Conservation (phyloP, 2,113 vertebrate genomes). For the Fukomys damarensis region DNA sequence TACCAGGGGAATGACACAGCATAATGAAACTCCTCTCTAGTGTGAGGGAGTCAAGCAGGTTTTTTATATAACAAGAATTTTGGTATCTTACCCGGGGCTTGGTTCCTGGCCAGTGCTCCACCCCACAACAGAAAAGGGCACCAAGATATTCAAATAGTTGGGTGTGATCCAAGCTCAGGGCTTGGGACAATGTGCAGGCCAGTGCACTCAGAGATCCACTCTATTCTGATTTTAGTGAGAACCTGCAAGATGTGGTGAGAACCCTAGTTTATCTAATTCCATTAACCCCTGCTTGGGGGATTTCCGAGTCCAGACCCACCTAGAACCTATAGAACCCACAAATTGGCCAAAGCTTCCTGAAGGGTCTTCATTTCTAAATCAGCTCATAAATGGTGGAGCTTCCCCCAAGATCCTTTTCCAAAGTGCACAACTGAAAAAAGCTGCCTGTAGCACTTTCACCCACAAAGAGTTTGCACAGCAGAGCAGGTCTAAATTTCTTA, state of each 20-base stretch:
- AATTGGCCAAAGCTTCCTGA: neutral
- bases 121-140: neutral
- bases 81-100: slow-evolving; percentile 45
- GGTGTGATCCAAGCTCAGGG: neutral
- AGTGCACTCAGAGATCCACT: neutral
- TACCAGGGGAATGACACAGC: slow-evolving; percentile 67
- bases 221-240: neutral
- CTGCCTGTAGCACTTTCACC: neutral
- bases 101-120: neutral
- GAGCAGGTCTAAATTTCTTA: slow-evolving; percentile 37
- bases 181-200: neutral
- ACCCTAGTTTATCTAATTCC: neutral
- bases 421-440: neutral
- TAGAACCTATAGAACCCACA: neutral
- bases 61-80: slow-evolving; percentile 69
- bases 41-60: slow-evolving; percentile 68
- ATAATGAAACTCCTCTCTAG: slow-evolving; percentile 66
- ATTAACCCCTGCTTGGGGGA: neutral
- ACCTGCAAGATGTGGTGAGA: neutral
- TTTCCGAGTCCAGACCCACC: neutral
- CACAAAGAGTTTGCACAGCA: neutral
- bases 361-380: neutral
- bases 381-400: neutral
- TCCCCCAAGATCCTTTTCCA: neutral
- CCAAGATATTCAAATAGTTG: neutral